phyloP scores from a whole-genome alignment of 1,140 invertebrate genomes.

The Zaprionus tsacasi region DNA sequence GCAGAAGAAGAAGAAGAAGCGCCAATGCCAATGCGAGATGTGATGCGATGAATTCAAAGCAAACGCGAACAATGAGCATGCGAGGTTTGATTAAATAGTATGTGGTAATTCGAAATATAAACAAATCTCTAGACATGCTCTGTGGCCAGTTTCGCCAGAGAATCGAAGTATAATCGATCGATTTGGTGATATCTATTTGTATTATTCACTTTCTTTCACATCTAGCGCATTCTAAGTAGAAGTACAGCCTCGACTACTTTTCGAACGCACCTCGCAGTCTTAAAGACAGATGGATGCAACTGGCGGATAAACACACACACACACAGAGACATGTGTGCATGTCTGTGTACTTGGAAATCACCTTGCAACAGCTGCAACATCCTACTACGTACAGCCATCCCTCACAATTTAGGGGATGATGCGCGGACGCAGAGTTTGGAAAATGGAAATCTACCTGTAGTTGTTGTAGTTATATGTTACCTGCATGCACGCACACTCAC shows the following conservation, averaged over 20 bases:
- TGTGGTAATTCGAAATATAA: constrained; percentile 4
- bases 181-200: background rate
- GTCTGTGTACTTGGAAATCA: constrained; percentile 67
- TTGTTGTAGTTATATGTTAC: constrained; percentile 48
- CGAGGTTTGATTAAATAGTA: constrained; percentile 31
- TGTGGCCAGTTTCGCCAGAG: background rate
- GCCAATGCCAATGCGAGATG: constrained; percentile 27
- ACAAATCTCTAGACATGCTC: background rate
- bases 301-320: constrained; percentile 27
- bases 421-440: constrained; percentile 37
- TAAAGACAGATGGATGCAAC: constrained; percentile 43
- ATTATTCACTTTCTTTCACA: background rate
- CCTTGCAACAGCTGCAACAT: constrained; percentile 80
- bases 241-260: constrained; percentile 3
- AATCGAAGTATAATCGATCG: background rate
- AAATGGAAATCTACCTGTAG: constrained; percentile 73
- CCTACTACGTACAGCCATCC: constrained; percentile 65
- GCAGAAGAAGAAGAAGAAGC: background rate
- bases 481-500: constrained; percentile 29
- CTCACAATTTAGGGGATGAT: constrained; percentile 71
- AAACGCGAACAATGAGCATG: constrained; percentile 24
- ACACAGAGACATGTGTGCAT: constrained; percentile 19
- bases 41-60: constrained; percentile 39
- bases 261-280: constrained; percentile 23
- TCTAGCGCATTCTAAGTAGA: background rate